Base-by-base conservation (phyloP, 2,113 vertebrate species). In the Chlamydotis undulata region DNA sequence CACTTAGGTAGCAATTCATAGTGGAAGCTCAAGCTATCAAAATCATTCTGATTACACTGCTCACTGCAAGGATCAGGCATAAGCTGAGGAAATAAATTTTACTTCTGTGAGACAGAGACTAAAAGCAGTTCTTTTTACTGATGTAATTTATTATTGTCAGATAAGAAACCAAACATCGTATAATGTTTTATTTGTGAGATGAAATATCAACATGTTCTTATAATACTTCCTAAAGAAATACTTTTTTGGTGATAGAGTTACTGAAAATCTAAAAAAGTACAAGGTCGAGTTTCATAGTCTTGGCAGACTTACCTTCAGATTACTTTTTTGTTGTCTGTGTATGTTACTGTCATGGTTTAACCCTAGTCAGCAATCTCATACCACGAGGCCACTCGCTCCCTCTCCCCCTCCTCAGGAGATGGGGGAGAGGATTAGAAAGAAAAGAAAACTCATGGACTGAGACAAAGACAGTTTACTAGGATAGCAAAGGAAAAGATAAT, bases 21-120 rank as follows among this genome's bases (percentile, higher is more conserved):
- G 50, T 75, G 78, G 68, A 94, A 89, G 14, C 68, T 81, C 28
- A 33, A 64, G 21, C 50, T 93, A 87, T 92, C 69, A 82, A 92
- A 97, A 90, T 90, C 39, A 71, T 86, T 94, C 89, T 47, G 60
- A 87, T 94, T 95, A 50, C 41, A 60, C 13, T 61, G 78, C 31
- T 97, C 59, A 70, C 39, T 87, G 65, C 21, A 91, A 94, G 23
- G 19, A 68, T 87, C 68, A 56, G 60, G 29, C 60, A 87, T 61
- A 84, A 37, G 16, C 29, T 57, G 41, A 83, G 49, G 19, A 39
- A 92, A 74, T 70, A 79, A 74, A 80, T 94, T 91, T 84, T 83
- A 56, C 12, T 90, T 56, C 37, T 59, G 21, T 14, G 49, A 73
- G 31, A 71, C 49, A 81, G 73, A 94, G 9, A 74, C 33, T 82